Evolutionary conservation across 1,140 invertebrate species (phyloP), one percentile per base, ranked within the genome.

Genomic region (Drosophila rhopaloa): DNA sequence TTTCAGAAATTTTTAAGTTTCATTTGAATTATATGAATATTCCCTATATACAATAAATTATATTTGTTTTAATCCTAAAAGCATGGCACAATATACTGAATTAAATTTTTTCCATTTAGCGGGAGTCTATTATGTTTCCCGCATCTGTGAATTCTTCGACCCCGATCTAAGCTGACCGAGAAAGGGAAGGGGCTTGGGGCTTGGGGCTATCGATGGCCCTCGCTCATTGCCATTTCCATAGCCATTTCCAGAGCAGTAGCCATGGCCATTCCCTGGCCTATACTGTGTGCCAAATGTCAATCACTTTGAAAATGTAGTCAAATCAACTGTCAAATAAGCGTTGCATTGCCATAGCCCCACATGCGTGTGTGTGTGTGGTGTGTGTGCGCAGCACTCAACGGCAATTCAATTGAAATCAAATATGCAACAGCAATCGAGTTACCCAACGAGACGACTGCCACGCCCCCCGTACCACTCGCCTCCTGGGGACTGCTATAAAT

Each of bases 331-430:
- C 83, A 86, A 86, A 86, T 86, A 86, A 86, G 83, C 83, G 79
- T 88, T 86, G 79, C 76, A 77, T 54, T 76, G 73, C 60, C 72
- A 77, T 54, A 76, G 73, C 60, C 60, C 19, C 14, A 48, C 35
- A 54, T 61, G 68, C 44, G 50, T 48, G 35, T 51, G 40, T 51
- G 40, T 70, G 50, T 58, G 61, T 41, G 47, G 55, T 68, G 63
- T 83, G 48, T 81, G 48, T 81, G 59, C 80, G 70, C 65, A 67
- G 83, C 82, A 88, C 82, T 86, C 82, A 86, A 86, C 82, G 77
- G 70, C 82, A 86, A 86, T 86, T 88, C 82, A 88, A 86, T 86
- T 88, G 79, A 86, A 86, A 88, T 88, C 83, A 86, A 88, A 86
- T 88, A 88, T 88, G 83, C 83, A 89, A 83, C 79, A 83, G 83